Percentiles rank a stretch among this genome's conserved stretches.
These are phyloP conservation scores for Aptenodytes forsteri DNA, from an alignment of 2,113 vertebrate species.

Conservation along the genomic window DNA sequence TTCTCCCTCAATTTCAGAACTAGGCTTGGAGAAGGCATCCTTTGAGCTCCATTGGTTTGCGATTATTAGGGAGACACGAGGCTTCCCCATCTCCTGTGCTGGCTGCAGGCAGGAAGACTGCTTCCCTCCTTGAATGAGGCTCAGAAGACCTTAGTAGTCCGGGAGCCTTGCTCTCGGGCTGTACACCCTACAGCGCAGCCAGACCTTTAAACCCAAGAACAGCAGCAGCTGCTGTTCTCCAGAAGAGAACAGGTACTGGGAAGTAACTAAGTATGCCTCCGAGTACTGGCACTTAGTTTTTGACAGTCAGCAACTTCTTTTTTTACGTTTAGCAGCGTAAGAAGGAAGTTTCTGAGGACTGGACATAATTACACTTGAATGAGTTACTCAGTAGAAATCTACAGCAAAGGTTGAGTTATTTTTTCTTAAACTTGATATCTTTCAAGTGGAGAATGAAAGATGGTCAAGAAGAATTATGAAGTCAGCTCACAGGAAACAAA, in stretches of 20 bases:
- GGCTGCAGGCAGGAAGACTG: not conserved
- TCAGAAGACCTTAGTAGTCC: not conserved
- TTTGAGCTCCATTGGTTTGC: not conserved
- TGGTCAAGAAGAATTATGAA: not conserved
- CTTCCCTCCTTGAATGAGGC: not conserved
- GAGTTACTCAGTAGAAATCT: not conserved
- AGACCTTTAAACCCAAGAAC: not conserved
- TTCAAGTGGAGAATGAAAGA: not conserved
- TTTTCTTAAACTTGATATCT: not conserved
- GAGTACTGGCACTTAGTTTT: not conserved
- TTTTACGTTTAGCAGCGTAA: not conserved
- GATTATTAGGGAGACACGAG: accelerated
- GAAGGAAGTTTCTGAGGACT: not conserved
- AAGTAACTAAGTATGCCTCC: not conserved
- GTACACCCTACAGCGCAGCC: not conserved
- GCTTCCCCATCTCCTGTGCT: not conserved
- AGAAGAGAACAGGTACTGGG: not conserved
- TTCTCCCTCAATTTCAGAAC: not conserved
- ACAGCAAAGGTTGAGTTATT: not conserved
- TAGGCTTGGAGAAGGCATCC: not conserved
- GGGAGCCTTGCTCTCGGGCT: not conserved
- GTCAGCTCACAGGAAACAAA: not conserved
- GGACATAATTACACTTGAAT: not conserved
- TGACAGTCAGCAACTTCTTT: not conserved
- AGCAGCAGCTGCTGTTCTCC: not conserved